Conservation (phyloP, 1,140 invertebrate species). For the Parapsyche elsis region DNA sequence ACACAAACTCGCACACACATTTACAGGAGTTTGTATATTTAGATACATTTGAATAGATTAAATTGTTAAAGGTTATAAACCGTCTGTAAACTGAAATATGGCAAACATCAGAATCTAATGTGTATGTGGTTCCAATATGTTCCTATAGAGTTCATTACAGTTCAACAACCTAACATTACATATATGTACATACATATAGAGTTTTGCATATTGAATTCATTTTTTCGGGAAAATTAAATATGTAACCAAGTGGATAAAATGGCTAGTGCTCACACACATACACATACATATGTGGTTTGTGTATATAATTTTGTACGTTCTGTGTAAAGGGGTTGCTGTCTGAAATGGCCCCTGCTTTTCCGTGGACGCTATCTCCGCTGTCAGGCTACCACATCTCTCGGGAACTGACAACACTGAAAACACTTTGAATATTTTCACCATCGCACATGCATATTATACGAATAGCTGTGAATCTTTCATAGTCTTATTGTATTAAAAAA, state of each 20-base stretch:
- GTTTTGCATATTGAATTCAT: too few species aligned
- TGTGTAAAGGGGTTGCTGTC: conserved; percentile 10
- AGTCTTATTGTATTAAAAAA: not conserved
- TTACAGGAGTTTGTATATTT: not conserved
- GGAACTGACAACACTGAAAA: conserved; percentile 36
- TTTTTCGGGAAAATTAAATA: too few species aligned
- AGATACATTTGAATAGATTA: not conserved
- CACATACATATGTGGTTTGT: not conserved
- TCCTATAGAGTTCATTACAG: too few species aligned
- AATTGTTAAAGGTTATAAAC: not conserved
- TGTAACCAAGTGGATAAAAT: too few species aligned
- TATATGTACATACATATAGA: too few species aligned
- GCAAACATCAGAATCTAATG: too few species aligned
- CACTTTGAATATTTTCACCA: conserved; percentile 24
- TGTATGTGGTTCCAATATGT: too few species aligned
- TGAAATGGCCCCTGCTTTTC: conserved; percentile 37
- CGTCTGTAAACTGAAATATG: too few species aligned
- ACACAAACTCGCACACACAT: not conserved
- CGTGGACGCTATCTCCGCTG: conserved; percentile 45
- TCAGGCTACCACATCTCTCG: conserved; percentile 27
- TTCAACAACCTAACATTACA: too few species aligned
- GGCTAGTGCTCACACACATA: too few species aligned
- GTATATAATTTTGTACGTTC: conserved; percentile 4
- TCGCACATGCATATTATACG: not conserved
- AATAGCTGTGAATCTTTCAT: conserved; percentile 41